These are phyloP conservation scores for Oryctes rhinoceros DNA, from an alignment of 1,140 invertebrate genomes.

Conservation along the genomic window DNA sequence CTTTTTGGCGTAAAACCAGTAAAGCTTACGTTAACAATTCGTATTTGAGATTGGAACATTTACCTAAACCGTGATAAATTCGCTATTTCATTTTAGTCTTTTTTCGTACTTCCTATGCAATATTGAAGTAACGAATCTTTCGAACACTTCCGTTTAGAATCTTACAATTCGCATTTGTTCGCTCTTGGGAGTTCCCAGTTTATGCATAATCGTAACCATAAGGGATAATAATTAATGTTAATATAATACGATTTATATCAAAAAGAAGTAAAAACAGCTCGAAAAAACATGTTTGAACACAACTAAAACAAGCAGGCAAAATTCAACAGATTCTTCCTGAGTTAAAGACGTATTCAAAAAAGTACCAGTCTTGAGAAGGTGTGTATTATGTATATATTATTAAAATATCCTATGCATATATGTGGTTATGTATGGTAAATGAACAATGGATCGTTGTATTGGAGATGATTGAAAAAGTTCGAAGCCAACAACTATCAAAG, in stretches of 20 bases:
- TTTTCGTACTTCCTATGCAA: too few relatives aligned
- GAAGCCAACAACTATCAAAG: too few relatives aligned
- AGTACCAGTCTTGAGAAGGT: conserved; percentile 27
- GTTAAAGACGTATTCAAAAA: conserved; percentile 30
- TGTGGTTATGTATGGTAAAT: neutral
- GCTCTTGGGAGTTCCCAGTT: neutral
- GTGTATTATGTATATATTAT: neutral
- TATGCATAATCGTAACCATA: neutral
- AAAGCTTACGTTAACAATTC: too few relatives aligned
- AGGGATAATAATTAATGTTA: neutral
- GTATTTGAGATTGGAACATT: too few relatives aligned
- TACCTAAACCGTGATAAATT: too few relatives aligned
- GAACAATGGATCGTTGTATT: neutral
- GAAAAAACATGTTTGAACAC: conserved; percentile 3
- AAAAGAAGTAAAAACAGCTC: neutral
- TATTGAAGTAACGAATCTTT: neutral
- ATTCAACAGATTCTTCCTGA: conserved; percentile 38
- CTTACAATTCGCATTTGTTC: conserved; percentile 18
- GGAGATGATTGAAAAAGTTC: too few relatives aligned
- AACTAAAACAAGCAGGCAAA: conserved; percentile 29
- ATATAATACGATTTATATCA: neutral
- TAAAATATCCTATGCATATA: conserved; percentile 8
- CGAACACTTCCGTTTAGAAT: conserved; percentile 7
- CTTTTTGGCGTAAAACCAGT: too few relatives aligned
- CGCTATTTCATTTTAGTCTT: too few relatives aligned